Base-by-base conservation (phyloP, 2,797 vertebrate species). In the Trematomus bernacchii region DNA sequence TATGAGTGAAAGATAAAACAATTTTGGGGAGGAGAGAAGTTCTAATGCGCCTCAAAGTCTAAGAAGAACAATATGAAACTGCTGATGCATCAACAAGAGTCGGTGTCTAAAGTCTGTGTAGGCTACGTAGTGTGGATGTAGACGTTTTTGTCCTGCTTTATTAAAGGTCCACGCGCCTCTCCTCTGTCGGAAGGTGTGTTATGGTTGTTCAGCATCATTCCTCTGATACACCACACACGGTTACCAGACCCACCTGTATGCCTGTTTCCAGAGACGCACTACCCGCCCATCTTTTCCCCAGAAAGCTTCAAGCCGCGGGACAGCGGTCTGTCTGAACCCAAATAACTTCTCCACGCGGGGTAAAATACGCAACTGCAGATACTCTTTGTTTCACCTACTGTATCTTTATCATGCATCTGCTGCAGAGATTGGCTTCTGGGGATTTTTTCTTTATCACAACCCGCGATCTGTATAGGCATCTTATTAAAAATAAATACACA, bases 261-360 rank as follows among this genome's bases (percentile, higher is more conserved):
- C 72, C 79, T 53, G 65, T 75, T 84, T 74, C 62, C 72, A 86
- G n/a, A 83, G 71, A 78, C 61, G 58, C 76, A 71, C 84, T 52
- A 70, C 58, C 55, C 80, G 37, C 68, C 73, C 77, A 77, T 78
- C 64, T 50, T 70, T 58, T 44, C 15, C 59, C 68, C 18, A 19
- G 61, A 58, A 80, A 72, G 69, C 77, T 27, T 54, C 57, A 75
- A 87, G 77, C 80, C 58, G 54, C 63, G 73, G 77, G 76, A 81
- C 81, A 79, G 74, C 79, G 54, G 79, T 75, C 42, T 78, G 66
- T 40, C 67, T 84, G 84, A 89, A 77, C 79, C 87, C 67, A 77
- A 83, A 91, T 75, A 94, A 94, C 91, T 94, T 94, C 87, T 84
- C 54, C 72, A 73, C 65, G 81, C 86, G 80, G 80, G 84, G 85